phyloP scores from a whole-genome alignment of 2,113 vertebrate genomes.

The Oceanites oceanicus region DNA sequence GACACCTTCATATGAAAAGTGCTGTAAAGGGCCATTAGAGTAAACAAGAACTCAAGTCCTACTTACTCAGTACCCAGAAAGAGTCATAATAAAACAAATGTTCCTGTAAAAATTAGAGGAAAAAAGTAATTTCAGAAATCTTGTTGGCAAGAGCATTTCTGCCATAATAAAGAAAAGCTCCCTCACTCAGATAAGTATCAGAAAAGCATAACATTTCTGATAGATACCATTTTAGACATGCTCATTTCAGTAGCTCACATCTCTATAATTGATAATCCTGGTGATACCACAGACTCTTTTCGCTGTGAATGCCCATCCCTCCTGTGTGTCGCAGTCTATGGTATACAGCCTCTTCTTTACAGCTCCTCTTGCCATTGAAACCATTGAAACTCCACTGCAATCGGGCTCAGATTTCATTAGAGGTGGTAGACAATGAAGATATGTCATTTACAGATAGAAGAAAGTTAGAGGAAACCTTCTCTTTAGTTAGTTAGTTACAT shows the following conservation, averaged over 20 bases:
- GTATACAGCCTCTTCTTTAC: neutral
- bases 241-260: neutral
- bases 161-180: neutral
- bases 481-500: neutral
- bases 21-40: neutral
- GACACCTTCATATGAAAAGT: neutral
- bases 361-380: neutral
- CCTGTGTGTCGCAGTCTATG: neutral
- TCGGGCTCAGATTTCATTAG: neutral
- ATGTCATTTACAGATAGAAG: neutral
- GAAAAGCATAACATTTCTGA: neutral
- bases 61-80: neutral
- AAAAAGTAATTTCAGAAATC: neutral
- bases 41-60: neutral
- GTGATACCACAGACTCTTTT: neutral
- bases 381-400: neutral
- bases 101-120: neutral
- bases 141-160: neutral
- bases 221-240: neutral
- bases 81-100: neutral
- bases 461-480: neutral
- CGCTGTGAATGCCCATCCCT: neutral
- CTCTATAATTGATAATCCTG: fast-evolving
- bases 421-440: neutral
- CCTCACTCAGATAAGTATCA: neutral